phyloP scores from a whole-genome alignment of 2,888 invertebrate species.

The Psococerastis gibbosa region DNA sequence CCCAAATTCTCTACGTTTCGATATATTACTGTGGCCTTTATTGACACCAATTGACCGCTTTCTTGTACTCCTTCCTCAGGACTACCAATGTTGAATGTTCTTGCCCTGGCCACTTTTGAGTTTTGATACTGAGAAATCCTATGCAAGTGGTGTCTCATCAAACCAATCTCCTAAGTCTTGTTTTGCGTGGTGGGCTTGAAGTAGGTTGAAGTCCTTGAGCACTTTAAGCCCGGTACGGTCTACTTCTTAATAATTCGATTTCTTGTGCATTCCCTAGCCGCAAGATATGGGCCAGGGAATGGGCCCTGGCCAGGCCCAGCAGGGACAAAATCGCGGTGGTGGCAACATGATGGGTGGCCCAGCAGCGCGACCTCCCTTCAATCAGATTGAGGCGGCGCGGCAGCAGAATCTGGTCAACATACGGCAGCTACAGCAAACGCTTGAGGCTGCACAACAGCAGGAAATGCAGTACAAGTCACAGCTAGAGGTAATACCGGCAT shows the following conservation, averaged over 20 bases:
- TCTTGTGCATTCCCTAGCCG: too few species aligned
- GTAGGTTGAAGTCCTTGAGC: too few species aligned
- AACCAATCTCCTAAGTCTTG: conserved; percentile 17
- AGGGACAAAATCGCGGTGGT: conserved; percentile 13
- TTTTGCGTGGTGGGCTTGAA: neutral
- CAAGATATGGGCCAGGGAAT: conserved; percentile 11
- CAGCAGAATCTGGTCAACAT: conserved; percentile 65
- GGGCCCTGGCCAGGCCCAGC: conserved; percentile 5
- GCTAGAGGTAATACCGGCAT: conserved; percentile 43
- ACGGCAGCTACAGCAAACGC: conserved; percentile 51
- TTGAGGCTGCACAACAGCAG: conserved; percentile 62
- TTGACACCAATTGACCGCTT: too few species aligned
- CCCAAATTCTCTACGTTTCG: too few species aligned
- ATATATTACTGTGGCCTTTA: too few species aligned
- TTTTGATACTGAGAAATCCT: too few species aligned
- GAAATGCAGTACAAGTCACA: conserved; percentile 61
- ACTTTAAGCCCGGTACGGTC: too few species aligned
- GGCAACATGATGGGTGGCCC: conserved; percentile 15
- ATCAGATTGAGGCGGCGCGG: conserved; percentile 49
- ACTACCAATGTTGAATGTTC: too few species aligned
- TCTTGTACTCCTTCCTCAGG: too few species aligned
- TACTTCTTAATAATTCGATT: too few species aligned
- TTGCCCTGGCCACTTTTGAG: too few species aligned
- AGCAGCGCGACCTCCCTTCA: conserved; percentile 26
- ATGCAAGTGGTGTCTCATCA: too few species aligned